Base-by-base conservation (phyloP, 2,888 invertebrate species). In the Acleris sparsana region DNA sequence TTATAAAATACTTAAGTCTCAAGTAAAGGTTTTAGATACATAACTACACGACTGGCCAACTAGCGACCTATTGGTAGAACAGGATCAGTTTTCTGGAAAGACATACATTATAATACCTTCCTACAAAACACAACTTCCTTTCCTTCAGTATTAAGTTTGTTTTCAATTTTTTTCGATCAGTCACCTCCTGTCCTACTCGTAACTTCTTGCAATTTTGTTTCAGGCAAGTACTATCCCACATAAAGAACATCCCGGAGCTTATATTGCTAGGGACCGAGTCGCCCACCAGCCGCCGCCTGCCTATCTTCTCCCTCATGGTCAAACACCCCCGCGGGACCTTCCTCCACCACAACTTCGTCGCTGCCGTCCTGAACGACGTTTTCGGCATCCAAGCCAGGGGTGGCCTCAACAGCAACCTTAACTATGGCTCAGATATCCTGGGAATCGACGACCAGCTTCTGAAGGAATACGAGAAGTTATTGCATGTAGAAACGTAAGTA, bases 321-420 rank as follows among this genome's bases (percentile, higher is more conserved):
- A 94, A 96, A 72, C 97, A 97, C 83, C 95, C 96, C 0, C 90
- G 96, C 48, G 96, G 97, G 43, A 95, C 96, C 16, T 97, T 96
- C 82, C 94, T 98, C 2, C 98, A 98, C 84, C 97, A 98, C 85
- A 97, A 97, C 87, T 95, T 96, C 89, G 95, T 98, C 11, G 96
- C 96, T 73, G 96, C 97, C 11, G 94, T 98, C 20, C 93, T 98
- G 53, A 98, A 98, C 80, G 98, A 98, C 79, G 95, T 98, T 29
- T 98, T 97, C 83, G 98, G 98, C 0, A 97, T 98, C 62, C 98
- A 98, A 87, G 96, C 96, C 0, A 93, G 96, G 69, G 96, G 96
- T 0, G 97, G 96, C 0, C 94, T 96, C 75, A 95, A 95, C 17
- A 97, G 97, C 85, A 96, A 97, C 55, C 95, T 97, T 61, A 95